These are phyloP conservation scores for Micrasema minimum DNA, from an alignment of 1,140 invertebrate species.

Conservation along the genomic window DNA sequence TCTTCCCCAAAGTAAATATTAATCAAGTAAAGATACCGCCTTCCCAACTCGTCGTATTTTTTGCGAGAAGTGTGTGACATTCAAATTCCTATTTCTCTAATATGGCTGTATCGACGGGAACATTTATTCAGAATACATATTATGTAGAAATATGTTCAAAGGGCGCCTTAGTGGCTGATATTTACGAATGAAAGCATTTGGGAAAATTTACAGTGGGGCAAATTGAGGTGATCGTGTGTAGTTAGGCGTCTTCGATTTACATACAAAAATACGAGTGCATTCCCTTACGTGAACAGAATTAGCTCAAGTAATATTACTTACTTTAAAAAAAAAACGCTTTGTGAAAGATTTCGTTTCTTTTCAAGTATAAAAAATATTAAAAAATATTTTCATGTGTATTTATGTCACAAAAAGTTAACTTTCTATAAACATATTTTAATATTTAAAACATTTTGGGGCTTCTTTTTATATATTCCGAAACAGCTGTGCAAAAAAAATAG, in stretches of 20 bases:
- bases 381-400: too few relatives aligned
- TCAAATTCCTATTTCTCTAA: slow-evolving; percentile 4
- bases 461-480: too few relatives aligned
- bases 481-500: too few relatives aligned
- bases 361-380: too few relatives aligned
- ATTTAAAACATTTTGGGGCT: too few relatives aligned
- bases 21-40: slow-evolving; percentile 44
- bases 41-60: slow-evolving; percentile 11
- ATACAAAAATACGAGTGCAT: too few relatives aligned
- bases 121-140: slow-evolving; percentile 16
- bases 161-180: slow-evolving; percentile 17
- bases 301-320: too few relatives aligned
- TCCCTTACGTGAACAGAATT: too few relatives aligned
- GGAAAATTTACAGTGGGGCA: not conserved
- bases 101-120: slow-evolving; percentile 23
- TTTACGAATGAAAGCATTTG: slow-evolving; percentile 12
- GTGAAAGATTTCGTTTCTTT: too few relatives aligned
- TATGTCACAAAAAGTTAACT: too few relatives aligned
- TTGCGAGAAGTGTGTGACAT: slow-evolving; percentile 35
- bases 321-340: too few relatives aligned
- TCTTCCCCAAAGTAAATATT: slow-evolving; percentile 49
- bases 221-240: not conserved
- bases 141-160: not conserved
- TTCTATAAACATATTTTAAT: too few relatives aligned
- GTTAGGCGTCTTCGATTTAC: not conserved